These are phyloP conservation scores for Speoplatyrhinus poulsoni DNA, from an alignment of 2,113 vertebrate genomes.

Conservation along the genomic window DNA sequence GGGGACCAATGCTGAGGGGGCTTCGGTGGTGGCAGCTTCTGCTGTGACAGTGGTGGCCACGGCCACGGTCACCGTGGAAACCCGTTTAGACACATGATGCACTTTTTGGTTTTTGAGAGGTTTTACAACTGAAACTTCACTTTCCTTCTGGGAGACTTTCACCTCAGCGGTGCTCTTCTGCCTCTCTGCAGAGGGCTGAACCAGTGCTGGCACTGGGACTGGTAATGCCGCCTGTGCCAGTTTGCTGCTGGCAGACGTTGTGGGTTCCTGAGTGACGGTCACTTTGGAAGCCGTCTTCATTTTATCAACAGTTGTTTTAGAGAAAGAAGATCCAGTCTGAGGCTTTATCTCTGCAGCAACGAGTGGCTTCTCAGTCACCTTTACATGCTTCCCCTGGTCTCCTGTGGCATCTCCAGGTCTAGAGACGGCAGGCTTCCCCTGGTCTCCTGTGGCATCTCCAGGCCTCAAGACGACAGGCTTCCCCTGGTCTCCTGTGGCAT, in stretches of 20 bases:
- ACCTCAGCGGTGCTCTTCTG: neutral
- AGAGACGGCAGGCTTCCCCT: neutral
- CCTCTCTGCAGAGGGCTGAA: neutral
- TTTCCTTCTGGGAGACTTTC: constrained; percentile 26
- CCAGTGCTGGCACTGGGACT: no score
- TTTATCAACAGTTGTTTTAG: constrained; percentile 18
- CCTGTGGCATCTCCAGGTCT: constrained; percentile 16
- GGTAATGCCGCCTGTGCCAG: no score
- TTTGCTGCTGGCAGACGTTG: neutral
- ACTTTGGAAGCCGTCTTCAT: constrained; percentile 23
- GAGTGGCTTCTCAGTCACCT: constrained; percentile 13
- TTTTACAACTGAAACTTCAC: constrained; percentile 8
- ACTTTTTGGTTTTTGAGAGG: constrained; percentile 19
- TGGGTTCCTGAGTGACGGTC: constrained; percentile 13
- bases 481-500: no score
- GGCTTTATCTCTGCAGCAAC: constrained; percentile 21
- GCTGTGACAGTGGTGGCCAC: constrained; percentile 21
- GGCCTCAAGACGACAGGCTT: no score
- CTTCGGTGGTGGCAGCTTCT: constrained; percentile 16
- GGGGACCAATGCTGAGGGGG: neutral
- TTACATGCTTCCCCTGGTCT: constrained; percentile 19
- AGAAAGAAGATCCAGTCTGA: constrained; percentile 2
- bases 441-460: no score
- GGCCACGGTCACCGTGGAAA: constrained; percentile 3
- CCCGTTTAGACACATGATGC: constrained; percentile 8